Conservation (phyloP, 2,888 invertebrate genomes). For the Epinotia demarniana region DNA sequence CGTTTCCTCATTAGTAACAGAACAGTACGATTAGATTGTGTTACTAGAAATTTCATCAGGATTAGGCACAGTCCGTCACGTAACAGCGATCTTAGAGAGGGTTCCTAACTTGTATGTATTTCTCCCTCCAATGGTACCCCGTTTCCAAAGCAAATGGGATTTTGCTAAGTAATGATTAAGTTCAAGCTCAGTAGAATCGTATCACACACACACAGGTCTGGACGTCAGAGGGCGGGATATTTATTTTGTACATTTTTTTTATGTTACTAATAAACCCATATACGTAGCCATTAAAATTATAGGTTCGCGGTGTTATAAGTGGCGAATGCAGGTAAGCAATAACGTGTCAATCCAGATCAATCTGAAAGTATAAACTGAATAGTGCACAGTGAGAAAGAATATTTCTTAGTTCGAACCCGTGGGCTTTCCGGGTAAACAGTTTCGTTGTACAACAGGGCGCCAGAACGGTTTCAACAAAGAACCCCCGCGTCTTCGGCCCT, state of each 20-base stretch:
- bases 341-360: too few relatives aligned
- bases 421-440: too few relatives aligned
- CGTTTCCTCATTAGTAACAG: not conserved
- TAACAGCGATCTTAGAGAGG: constrained; percentile 6
- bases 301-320: too few relatives aligned
- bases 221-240: not conserved
- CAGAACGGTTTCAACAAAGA: too few relatives aligned
- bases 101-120: constrained; percentile 14
- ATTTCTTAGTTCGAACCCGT: too few relatives aligned
- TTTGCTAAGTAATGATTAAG: constrained; percentile 9
- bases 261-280: too few relatives aligned
- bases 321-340: too few relatives aligned
- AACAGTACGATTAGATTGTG: constrained; percentile 1
- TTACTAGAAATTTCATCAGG: constrained; percentile 7
- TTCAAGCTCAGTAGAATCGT: constrained; percentile 17
- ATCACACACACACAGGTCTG: not conserved
- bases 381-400: too few relatives aligned
- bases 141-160: constrained; percentile 12
- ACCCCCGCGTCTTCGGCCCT: too few relatives aligned
- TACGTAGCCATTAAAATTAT: too few relatives aligned
- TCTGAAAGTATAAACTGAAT: too few relatives aligned
- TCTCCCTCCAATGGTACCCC: not conserved
- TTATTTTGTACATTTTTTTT: not conserved
- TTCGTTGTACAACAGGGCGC: too few relatives aligned
- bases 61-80: constrained; percentile 10